These are phyloP conservation scores for Dryadula phaetusa DNA, from an alignment of 2,888 invertebrate genomes.

Conservation along the genomic window DNA sequence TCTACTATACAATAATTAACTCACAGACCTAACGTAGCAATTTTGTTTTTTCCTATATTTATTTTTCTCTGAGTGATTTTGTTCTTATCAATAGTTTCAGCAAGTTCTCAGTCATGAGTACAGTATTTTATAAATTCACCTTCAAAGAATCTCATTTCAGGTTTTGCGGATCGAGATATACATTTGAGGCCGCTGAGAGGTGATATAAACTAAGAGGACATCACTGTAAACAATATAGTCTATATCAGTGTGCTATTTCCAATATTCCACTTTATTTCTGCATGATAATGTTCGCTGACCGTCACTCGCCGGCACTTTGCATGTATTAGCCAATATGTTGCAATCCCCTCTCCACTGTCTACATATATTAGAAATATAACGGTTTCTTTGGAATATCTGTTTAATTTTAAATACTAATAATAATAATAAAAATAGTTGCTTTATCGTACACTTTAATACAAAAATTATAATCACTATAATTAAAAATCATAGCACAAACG, in stretches of 20 bases:
- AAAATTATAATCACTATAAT: too few species aligned
- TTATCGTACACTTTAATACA: too few species aligned
- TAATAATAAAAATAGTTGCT: too few species aligned
- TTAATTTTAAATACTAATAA: neutral
- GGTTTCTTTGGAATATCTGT: neutral
- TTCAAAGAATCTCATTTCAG: conserved; percentile 35
- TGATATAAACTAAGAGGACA: conserved; percentile 46
- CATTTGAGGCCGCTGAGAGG: conserved; percentile 48
- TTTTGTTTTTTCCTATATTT: neutral
- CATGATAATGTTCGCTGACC: conserved; percentile 35
- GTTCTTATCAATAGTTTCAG: neutral
- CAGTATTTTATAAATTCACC: conserved; percentile 33
- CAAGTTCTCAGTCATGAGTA: conserved; percentile 20
- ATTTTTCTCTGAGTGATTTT: neutral
- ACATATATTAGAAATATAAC: conserved; percentile 14
- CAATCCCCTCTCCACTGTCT: conserved; percentile 30
- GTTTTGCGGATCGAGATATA: conserved; percentile 31
- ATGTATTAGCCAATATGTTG: conserved; percentile 43
- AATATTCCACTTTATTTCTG: conserved; percentile 43
- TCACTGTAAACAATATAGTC: conserved; percentile 42
- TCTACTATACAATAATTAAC: too few species aligned
- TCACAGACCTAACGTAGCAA: neutral
- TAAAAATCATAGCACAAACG: too few species aligned
- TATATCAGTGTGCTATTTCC: conserved; percentile 43
- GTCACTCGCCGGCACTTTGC: conserved; percentile 29